Base-by-base conservation (phyloP, 2,888 invertebrate species). In the Dicyrtomina minuta region DNA sequence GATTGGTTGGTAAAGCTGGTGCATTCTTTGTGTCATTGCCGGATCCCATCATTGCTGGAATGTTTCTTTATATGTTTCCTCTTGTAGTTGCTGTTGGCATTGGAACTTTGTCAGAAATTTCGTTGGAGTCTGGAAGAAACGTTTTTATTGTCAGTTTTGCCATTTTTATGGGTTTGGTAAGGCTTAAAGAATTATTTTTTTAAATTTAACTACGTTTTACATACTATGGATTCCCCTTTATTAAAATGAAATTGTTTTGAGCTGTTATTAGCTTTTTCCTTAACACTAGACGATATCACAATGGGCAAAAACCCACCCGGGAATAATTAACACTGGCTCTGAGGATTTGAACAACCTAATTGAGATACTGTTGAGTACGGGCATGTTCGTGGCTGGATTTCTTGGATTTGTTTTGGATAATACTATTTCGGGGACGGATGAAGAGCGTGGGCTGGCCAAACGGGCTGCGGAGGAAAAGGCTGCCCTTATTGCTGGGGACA, bases 71-170 rank as follows among this genome's bases (percentile, higher is more conserved):
- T 39, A 90, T 91, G 89, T 91, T 91, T 79, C 90, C 91, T 68
- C 90, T 91, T 88, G 90, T 91, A 70, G 85, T 88, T 1, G 91
- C 91, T 0, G 91, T 91, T 75, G 91, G 91, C 0, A 82, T 91
- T 0, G 90, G 90, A 0, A 89, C 90, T 0, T 84, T 92, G 13
- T 91, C 92, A 79, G 90, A 90, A 80, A 88, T 94, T 46, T 87
- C 93, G 79, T 82, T 94, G 75, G 89, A 91, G 80, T 92, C 92
- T 26, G 87, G 93, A 0, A 84, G 95, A 66, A 95, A 95, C 83
- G 85, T 95, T 58, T 93, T 93, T 82, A 91, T 95, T 75, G 86
- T 95, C 39, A 94, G 95, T 15, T 88, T 93, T 79, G 91, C 93
- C 3, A 84, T 94, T 72, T 93, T 94, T 83, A 89, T 92, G 79